A percentile compares a stretch with the other conserved stretches of the same genome.
These are phyloP conservation scores for Sinopyrophorus schimmeli DNA, from an alignment of 2,888 invertebrate species.

Conservation along the genomic window DNA sequence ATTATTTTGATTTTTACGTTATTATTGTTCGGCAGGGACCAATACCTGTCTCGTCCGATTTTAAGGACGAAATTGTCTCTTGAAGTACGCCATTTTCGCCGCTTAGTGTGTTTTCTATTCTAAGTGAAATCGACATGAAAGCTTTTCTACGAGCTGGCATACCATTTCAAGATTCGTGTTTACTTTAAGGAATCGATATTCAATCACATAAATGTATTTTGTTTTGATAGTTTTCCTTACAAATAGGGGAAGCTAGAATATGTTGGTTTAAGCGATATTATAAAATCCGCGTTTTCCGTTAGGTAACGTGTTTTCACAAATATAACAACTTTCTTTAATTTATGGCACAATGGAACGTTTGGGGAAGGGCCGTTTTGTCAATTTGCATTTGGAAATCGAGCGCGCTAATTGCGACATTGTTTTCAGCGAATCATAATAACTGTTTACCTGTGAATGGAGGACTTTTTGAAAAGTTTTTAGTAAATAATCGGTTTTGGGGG, in stretches of 20 bases:
- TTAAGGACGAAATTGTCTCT: slow-evolving; percentile 4
- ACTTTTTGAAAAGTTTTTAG: slow-evolving; percentile 18
- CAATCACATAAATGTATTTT: slow-evolving; percentile 32
- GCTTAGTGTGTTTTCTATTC: slow-evolving; percentile 17
- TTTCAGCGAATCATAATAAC: too few species aligned
- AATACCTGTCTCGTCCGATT: not conserved
- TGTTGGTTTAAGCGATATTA: slow-evolving; percentile 20
- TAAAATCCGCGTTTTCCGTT: too few species aligned
- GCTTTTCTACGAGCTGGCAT: slow-evolving; percentile 20
- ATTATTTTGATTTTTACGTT: not conserved
- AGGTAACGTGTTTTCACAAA: too few species aligned
- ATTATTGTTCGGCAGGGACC: too few species aligned
- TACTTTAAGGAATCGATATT: slow-evolving; percentile 31
- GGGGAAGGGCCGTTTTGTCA: too few species aligned
- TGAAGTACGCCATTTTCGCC: slow-evolving; percentile 9
- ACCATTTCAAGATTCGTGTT: slow-evolving; percentile 23
- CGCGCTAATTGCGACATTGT: too few species aligned
- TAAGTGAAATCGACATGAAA: slow-evolving; percentile 23
- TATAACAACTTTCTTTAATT: too few species aligned
- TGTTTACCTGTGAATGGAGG: too few species aligned
- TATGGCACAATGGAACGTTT: too few species aligned
- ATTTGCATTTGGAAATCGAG: too few species aligned
- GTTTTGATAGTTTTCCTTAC: slow-evolving; percentile 23
- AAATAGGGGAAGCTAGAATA: slow-evolving; percentile 14
- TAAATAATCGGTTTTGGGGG: slow-evolving; percentile 30